A percentile compares a stretch with the other conserved stretches of the same genome.
These are phyloP conservation scores for Fulmarus glacialis DNA, from an alignment of 2,113 vertebrate species.

Conservation along the genomic window DNA sequence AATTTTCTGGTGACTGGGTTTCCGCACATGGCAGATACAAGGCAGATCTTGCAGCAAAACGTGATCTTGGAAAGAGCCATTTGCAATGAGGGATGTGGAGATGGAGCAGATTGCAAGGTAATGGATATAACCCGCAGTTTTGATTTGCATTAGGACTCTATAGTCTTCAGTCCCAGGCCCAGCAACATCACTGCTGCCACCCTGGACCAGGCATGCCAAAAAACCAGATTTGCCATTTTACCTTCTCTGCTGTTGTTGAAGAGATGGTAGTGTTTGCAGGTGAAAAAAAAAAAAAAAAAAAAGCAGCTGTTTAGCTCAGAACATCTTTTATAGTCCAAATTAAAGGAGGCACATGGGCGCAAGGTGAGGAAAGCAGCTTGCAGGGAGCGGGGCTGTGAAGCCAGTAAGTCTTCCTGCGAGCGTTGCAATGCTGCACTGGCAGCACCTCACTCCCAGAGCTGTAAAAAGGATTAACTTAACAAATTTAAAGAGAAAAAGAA, in stretches of 20 bases:
- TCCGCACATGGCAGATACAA: neutral
- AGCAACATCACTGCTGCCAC: neutral
- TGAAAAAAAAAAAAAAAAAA: neutral
- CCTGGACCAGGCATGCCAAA: neutral
- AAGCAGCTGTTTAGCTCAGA: neutral
- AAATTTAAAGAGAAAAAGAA: constrained; percentile 34
- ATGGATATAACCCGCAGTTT: neutral
- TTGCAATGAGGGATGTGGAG: neutral
- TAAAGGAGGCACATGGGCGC: neutral
- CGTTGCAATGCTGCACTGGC: accelerated
- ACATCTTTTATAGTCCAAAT: neutral
- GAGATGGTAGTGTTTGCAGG: neutral
- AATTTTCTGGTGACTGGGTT: neutral
- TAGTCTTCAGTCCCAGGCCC: neutral
- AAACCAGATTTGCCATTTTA: neutral
- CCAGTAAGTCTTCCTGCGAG: neutral
- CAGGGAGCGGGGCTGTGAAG: neutral
- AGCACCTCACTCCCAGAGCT: neutral
- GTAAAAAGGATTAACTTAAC: constrained; percentile 33
- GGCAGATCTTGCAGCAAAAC: neutral
- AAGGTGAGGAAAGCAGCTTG: neutral
- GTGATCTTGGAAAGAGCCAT: neutral
- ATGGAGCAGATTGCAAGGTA: neutral
- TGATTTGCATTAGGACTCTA: neutral
- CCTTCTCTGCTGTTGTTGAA: neutral